Base-by-base conservation (phyloP, 2,888 invertebrate species). In the Entomobrya proxima region DNA sequence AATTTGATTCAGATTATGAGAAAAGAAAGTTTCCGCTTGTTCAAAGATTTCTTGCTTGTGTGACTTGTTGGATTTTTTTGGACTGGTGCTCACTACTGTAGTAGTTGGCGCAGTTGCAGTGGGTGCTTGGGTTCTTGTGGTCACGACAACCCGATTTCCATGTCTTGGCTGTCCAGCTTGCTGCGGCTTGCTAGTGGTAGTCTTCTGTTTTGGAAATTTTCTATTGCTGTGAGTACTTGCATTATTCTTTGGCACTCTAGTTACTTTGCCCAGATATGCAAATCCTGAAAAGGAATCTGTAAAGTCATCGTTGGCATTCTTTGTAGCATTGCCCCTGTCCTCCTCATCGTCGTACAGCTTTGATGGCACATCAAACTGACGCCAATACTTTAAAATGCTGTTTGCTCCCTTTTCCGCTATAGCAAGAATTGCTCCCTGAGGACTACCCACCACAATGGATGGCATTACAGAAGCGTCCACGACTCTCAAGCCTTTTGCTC, bases 401-500 rank as follows among this genome's bases (percentile, higher is more conserved):
- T 87, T 79, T 0, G 82, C 74, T 7, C 83, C 87, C 13, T 85
- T 87, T 32, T 87, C 85, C 2, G 82, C 85, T 18, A 87, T 30
- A 18, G 81, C 84, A 13, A 87, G 37, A 37, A 75, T 58, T 0
- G 86, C 78, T 4, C 69, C 78, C 50, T 74, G 72, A 24, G 88
- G 55, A 18, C 78, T 55, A 27, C 78, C 74, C 21, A 84, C 77
- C 2, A 58, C 44, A 74, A 85, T 55, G 11, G 78, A 27, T 9
- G 85, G 85, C 72, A 85, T 72, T 40, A 78, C 61, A n/a, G 78
- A 78, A 11, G 85, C 55, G 35, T 85, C 85, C 50, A 85, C 78
- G 2, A 85, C 69, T 21, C 88, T 13, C 1, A 88, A 47, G 9
- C 87, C 75, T 30, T 86, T 80, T 1, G 79, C 74, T 21, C 88